These are phyloP conservation scores for Belonocnema kinseyi DNA, from an alignment of 1,140 invertebrate genomes.

Conservation along the genomic window DNA sequence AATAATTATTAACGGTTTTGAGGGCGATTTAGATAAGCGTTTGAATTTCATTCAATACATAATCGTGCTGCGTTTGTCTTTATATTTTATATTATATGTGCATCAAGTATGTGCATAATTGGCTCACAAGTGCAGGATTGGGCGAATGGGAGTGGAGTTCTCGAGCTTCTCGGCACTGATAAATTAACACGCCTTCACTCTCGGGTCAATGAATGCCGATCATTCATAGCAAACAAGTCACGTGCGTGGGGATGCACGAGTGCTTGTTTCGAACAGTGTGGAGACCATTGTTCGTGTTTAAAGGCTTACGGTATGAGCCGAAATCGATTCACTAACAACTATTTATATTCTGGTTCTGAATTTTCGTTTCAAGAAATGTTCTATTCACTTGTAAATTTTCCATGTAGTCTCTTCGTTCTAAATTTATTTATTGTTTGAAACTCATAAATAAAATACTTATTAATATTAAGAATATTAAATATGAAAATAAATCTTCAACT, in stretches of 20 bases:
- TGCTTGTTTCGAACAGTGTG: background rate
- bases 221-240: conserved; percentile 38
- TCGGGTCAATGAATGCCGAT: conserved; percentile 49
- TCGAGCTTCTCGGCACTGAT: conserved; percentile 24
- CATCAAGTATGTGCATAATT: conserved; percentile 1
- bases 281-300: too few species aligned
- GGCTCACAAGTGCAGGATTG: conserved; percentile 12
- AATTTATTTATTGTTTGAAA: too few species aligned
- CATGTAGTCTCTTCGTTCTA: too few species aligned
- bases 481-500: too few species aligned
- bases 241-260: conserved; percentile 4
- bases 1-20: conserved; percentile 22
- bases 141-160: conserved; percentile 21
- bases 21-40: background rate
- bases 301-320: background rate
- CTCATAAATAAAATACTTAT: too few species aligned
- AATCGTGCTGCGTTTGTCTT: background rate
- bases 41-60: conserved; percentile 4
- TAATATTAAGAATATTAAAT: too few species aligned
- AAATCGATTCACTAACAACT: background rate
- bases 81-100: background rate
- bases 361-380: background rate
- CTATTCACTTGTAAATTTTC: too few species aligned
- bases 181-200: conserved; percentile 13
- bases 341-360: background rate